Percentiles rank a stretch among this genome's conserved stretches.
Evolutionary conservation across 2,113 vertebrate genomes (phyloP).

Genomic region (Salvelinus fontinalis): DNA sequence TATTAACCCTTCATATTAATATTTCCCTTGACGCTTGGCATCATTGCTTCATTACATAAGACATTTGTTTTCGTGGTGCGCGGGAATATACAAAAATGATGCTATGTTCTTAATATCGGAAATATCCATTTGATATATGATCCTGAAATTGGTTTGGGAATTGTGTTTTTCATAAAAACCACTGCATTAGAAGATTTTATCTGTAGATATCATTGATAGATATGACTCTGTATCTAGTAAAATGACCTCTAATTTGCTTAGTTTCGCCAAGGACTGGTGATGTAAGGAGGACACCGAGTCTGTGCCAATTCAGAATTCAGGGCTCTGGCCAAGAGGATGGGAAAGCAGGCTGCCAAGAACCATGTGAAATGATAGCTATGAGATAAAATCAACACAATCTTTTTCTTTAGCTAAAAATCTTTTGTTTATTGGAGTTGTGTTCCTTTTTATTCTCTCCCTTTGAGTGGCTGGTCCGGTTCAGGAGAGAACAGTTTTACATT

Average conservation of each 20-base stretch:
- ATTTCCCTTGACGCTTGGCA: conserved; percentile 21
- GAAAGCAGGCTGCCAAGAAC: conserved; percentile 48
- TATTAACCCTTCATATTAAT: neutral
- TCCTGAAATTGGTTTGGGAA: no score
- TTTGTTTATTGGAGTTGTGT: conserved; percentile 53
- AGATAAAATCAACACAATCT: conserved; percentile 54
- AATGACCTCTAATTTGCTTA: neutral
- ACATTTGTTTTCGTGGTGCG: no score
- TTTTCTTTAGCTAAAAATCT: conserved; percentile 23
- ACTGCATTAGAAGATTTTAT: no score
- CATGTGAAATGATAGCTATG: conserved; percentile 41
- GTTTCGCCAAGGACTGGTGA: neutral
- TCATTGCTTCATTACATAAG: neutral
- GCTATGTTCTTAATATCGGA: no score
- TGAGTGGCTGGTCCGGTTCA: conserved; percentile 81
- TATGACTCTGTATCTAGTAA: no score
- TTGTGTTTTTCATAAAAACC: no score
- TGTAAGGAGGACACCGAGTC: conserved; percentile 20
- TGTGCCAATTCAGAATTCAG: conserved; percentile 21
- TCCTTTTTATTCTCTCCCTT: conserved; percentile 67
- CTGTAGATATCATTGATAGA: no score
- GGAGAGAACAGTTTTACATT: conserved; percentile 94
- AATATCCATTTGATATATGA: no score
- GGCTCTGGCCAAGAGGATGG: conserved; percentile 41
- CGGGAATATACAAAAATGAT: no score